Conservation (phyloP, 2,888 invertebrate species). For the Eupithecia tripunctaria region DNA sequence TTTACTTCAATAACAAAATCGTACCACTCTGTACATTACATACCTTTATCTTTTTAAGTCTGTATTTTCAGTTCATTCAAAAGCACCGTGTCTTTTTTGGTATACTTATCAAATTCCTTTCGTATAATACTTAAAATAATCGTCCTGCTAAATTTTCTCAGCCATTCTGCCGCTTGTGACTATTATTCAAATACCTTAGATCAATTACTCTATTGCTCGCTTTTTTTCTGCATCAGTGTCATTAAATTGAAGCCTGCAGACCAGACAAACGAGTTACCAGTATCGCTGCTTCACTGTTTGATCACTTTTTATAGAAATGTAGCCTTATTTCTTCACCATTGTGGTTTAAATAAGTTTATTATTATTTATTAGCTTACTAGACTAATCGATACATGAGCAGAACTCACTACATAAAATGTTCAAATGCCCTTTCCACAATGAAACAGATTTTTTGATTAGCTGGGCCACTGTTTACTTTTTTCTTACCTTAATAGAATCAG, state of each 20-base stretch:
- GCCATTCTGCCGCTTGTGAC: slow-evolving; percentile 19
- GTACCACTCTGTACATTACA: not conserved
- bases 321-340: not conserved
- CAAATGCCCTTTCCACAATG: too few relatives aligned
- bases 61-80: not conserved
- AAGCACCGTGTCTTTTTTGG: not conserved
- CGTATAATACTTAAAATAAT: not conserved
- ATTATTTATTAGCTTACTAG: not conserved
- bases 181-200: slow-evolving; percentile 31
- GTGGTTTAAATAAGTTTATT: not conserved
- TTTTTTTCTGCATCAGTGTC: slow-evolving; percentile 48
- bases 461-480: not conserved
- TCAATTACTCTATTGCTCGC: slow-evolving; percentile 31
- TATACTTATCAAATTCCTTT: not conserved
- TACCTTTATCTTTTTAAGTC: not conserved
- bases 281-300: slow-evolving; percentile 16
- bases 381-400: too few relatives aligned
- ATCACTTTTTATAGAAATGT: not conserved
- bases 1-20: not conserved
- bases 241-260: slow-evolving; percentile 49
- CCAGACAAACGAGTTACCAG: slow-evolving; percentile 66
- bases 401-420: too few relatives aligned
- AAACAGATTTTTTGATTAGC: not conserved
- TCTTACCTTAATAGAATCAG: not conserved
- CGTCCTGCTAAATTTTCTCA: slow-evolving; percentile 15